phyloP scores from a whole-genome alignment of 2,797 vertebrate genomes.

The Acomys russatus region DNA sequence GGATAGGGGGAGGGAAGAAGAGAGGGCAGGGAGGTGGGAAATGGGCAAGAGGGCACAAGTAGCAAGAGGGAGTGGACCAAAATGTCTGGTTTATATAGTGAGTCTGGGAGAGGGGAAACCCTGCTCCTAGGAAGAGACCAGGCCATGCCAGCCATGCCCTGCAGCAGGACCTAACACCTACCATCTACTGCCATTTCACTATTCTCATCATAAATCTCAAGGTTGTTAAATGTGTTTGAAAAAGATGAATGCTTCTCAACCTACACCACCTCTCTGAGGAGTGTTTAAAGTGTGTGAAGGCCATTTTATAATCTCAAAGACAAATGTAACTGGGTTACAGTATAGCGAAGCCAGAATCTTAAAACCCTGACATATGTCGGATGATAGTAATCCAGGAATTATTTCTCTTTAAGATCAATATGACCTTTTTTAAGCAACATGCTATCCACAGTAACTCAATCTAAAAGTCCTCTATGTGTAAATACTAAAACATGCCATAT shows the following conservation, averaged over 20 bases:
- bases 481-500: background rate
- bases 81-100: too few species aligned
- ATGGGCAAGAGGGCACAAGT: too few species aligned
- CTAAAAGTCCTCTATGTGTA: background rate
- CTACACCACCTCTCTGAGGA: background rate
- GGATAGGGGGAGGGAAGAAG: too few species aligned
- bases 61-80: too few species aligned
- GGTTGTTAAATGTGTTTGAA: background rate
- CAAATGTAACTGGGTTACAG: background rate
- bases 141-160: too few species aligned
- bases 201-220: background rate
- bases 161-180: too few species aligned
- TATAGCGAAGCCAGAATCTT: constrained; percentile 4
- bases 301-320: background rate
- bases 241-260: background rate
- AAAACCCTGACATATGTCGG: background rate
- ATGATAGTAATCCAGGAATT: constrained; percentile 1
- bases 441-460: background rate
- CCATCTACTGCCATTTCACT: background rate
- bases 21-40: too few species aligned
- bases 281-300: background rate
- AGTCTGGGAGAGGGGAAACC: too few species aligned
- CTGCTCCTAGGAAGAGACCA: too few species aligned
- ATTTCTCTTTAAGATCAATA: background rate
- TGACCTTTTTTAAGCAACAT: background rate